phyloP scores from a whole-genome alignment of 2,888 invertebrate species.

The Habroteleia sp. region DNA sequence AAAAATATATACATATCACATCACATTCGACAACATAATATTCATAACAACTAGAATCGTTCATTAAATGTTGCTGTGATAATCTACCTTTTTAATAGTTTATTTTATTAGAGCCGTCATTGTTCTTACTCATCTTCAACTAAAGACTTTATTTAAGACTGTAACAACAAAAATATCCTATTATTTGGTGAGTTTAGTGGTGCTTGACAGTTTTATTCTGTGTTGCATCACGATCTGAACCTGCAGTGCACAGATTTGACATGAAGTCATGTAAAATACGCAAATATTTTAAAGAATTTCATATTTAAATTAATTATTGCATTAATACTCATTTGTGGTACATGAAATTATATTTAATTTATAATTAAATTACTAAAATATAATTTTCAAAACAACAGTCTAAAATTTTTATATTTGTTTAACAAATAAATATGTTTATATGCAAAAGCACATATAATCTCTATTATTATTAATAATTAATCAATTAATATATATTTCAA shows the following conservation, averaged over 20 bases:
- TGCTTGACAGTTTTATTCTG: constrained; percentile 38
- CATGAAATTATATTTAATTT: too few species aligned
- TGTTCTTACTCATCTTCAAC: constrained; percentile 12
- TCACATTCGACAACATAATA: constrained; percentile 55
- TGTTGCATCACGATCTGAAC: constrained; percentile 38
- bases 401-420: too few species aligned
- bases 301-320: too few species aligned
- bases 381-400: too few species aligned
- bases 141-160: constrained; percentile 49
- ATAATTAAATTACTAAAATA: too few species aligned
- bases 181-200: constrained; percentile 55
- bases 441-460: too few species aligned
- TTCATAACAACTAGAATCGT: constrained; percentile 50
- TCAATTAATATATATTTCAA: too few species aligned
- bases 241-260: constrained; percentile 22
- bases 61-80: constrained; percentile 58
- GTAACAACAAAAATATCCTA: constrained; percentile 42
- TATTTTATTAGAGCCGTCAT: constrained; percentile 42
- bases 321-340: too few species aligned
- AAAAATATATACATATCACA: constrained; percentile 58
- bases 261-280: constrained; percentile 22
- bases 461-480: too few species aligned
- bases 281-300: constrained; percentile 12
- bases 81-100: constrained; percentile 36
- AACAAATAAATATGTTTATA: too few species aligned